phyloP scores from a whole-genome alignment of 2,113 vertebrate genomes.

The Pogonocichla stellata region DNA sequence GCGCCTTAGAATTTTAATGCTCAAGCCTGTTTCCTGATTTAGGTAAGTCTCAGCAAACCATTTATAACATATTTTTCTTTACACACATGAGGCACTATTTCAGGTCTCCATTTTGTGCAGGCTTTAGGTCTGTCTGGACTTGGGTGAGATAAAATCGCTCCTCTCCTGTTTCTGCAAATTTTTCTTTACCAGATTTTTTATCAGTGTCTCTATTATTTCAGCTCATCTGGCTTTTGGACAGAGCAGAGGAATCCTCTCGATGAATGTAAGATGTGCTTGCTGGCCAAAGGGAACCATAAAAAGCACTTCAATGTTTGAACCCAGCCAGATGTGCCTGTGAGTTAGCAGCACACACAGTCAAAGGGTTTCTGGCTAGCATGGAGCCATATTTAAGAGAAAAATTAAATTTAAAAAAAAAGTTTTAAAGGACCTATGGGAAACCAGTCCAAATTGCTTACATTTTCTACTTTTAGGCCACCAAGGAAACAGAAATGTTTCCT shows the following conservation, averaged over 20 bases:
- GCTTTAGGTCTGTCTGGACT: slow-evolving; percentile 47
- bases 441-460: neutral
- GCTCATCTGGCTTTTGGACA: neutral
- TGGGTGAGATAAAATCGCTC: neutral
- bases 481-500: neutral
- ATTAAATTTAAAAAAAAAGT: neutral
- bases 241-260: neutral
- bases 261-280: neutral
- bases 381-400: neutral
- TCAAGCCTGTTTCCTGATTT: slow-evolving; percentile 75
- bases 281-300: neutral
- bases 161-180: neutral
- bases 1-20: slow-evolving; percentile 75
- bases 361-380: neutral
- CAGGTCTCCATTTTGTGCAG: slow-evolving; percentile 46
- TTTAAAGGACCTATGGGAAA: neutral
- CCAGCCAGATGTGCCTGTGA: slow-evolving; percentile 11
- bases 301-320: neutral
- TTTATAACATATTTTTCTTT: slow-evolving; percentile 76
- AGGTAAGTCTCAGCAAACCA: slow-evolving; percentile 65
- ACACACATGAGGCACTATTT: slow-evolving; percentile 41
- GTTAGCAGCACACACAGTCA: neutral
- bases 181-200: neutral
- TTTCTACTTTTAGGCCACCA: neutral
- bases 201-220: neutral